A percentile compares a stretch with the other conserved stretches of the same genome.
phyloP scores from a whole-genome alignment of 2,113 vertebrate species.

The Cochlearius cochlearius region DNA sequence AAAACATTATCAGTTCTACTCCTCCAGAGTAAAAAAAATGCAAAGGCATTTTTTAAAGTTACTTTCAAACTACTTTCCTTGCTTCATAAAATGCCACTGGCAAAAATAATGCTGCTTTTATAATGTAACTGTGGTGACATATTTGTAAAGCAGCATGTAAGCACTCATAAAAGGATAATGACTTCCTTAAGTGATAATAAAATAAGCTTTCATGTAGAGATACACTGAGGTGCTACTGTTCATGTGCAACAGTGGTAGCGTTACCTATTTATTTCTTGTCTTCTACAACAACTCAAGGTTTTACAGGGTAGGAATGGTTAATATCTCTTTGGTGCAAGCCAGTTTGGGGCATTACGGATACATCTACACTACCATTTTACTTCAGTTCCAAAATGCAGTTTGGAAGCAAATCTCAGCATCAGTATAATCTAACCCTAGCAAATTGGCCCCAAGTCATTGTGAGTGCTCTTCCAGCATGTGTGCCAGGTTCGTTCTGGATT shows the following conservation, averaged over 20 bases:
- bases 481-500: background rate
- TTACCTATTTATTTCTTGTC: constrained; percentile 52
- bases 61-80: constrained; percentile 53
- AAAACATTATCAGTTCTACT: constrained; percentile 5
- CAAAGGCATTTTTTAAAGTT: constrained; percentile 46
- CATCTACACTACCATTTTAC: background rate
- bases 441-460: background rate
- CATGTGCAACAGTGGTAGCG: background rate
- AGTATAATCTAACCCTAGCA: background rate
- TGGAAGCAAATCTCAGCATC: background rate
- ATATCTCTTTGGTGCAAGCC: background rate
- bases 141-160: constrained; percentile 74
- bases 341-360: background rate
- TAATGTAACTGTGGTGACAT: constrained; percentile 64
- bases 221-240: constrained; percentile 27
- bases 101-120: constrained; percentile 66
- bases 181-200: constrained; percentile 77
- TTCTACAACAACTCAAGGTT: background rate
- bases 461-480: background rate
- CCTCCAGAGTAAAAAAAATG: background rate
- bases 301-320: background rate
- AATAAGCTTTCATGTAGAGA: constrained; percentile 71
- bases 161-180: constrained; percentile 72
- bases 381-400: background rate
- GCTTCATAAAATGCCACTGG: constrained; percentile 63